A percentile compares a stretch with the other conserved stretches of the same genome.
Conservation (phyloP, 2,888 invertebrate genomes). For the Thalpophila matura region DNA sequence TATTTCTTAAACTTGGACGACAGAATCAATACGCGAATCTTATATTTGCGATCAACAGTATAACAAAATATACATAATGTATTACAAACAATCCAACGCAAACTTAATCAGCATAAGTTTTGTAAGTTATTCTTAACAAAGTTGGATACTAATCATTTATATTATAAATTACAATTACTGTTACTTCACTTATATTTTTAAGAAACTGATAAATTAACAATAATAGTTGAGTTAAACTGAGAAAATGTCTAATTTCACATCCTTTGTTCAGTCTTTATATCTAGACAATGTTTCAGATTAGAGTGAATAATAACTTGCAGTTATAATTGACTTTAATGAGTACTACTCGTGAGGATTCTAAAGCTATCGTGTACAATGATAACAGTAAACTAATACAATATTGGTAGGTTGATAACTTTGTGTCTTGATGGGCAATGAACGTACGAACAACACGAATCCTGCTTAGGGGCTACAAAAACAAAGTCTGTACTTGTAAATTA, state of each 20-base stretch:
- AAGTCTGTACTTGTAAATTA: constrained; percentile 81
- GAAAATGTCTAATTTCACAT: constrained; percentile 59
- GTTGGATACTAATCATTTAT: constrained; percentile 65
- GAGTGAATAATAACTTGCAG: constrained; percentile 18
- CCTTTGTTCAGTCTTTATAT: constrained; percentile 59
- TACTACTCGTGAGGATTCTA: constrained; percentile 28
- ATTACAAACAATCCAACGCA: constrained; percentile 66
- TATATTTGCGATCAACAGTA: constrained; percentile 53
- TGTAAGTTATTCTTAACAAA: constrained; percentile 73
- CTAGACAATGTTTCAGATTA: constrained; percentile 54
- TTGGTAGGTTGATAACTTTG: constrained; percentile 16
- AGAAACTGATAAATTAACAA: constrained; percentile 49
- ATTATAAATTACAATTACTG: constrained; percentile 67
- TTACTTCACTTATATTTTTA: constrained; percentile 55
- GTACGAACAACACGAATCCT: constrained; percentile 37
- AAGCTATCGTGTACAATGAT: constrained; percentile 50
- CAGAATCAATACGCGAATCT: constrained; percentile 65
- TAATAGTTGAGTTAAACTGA: constrained; percentile 31
- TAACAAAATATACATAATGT: constrained; percentile 63
- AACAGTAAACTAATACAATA: constrained; percentile 55
- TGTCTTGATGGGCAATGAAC: constrained; percentile 36
- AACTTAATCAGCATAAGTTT: constrained; percentile 73
- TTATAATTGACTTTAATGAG: constrained; percentile 34
- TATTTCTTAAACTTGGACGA: constrained; percentile 59
- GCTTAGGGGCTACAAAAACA: constrained; percentile 66